Base-by-base conservation (phyloP, 2,797 vertebrate genomes). In the Premnoplex brunnescens region DNA sequence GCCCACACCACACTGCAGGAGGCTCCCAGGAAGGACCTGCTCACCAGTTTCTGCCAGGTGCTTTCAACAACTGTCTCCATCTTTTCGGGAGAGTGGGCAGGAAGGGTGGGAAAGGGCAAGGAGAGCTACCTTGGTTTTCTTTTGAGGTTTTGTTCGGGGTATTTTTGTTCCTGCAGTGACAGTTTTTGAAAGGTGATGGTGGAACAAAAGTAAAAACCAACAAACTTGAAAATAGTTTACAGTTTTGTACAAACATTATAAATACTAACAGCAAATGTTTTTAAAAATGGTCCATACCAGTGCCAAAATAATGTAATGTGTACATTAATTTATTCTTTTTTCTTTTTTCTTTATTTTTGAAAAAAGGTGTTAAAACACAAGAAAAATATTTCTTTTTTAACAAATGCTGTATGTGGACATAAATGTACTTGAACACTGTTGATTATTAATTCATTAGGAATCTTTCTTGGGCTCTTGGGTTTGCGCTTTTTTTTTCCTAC, bases 351-450 rank as follows among this genome's bases (percentile, higher is more conserved):
- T 26, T 59, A 23, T 43, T 30, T 89, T 51, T 4, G 2, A 18
- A 12, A 91, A 78, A 44, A 77, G n/a, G 22, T 80, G 76, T 94
- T 67, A 73, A 88, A 89, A 93, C 79, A 95, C 73, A 84, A 39
- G 93, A 66, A 95, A 56, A 56, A n/a, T 2, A 46, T n/a, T 82
- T 64, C 67, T 94, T 96, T 97, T 95, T 95, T 71, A 96, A 96
- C 74, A 97, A 97, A 95, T 94, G 74, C 81, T 97, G 97, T 97
- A 97, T 67, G 93, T 97, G 91, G 91, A 96, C 89, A 96, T 96
- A 97, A 97, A 97, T 97, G 97, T 97, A 97, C 93, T 97, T 97
- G 93, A 96, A 97, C 82, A 46, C 80, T 97, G 96, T 94, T 95
- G 96, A 96, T 91, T 97, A 93, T 94, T 88, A 60, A 93, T 86